Percentiles rank a stretch among this genome's conserved stretches.
Evolutionary conservation across 2,797 vertebrate genomes (phyloP).

Genomic region (Chelon labrosus): DNA sequence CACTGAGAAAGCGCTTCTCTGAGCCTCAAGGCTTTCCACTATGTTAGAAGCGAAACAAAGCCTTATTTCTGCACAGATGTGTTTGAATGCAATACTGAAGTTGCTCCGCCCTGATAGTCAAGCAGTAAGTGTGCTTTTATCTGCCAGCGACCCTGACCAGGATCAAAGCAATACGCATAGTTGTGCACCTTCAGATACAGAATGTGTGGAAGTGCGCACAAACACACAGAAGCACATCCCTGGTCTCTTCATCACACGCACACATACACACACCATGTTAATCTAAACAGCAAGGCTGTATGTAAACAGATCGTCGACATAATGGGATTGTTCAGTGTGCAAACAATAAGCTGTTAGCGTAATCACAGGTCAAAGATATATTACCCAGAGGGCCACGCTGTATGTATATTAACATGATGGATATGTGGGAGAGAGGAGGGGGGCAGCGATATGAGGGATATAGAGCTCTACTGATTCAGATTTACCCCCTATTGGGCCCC

Average conservation of each 20-base stretch:
- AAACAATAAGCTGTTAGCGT: conserved; percentile 86
- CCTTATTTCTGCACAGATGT: conserved; percentile 39
- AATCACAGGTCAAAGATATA: conserved; percentile 85
- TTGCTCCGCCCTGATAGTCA: conserved; percentile 30
- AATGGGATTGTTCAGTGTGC: conserved; percentile 86
- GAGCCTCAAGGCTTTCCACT: conserved; percentile 54
- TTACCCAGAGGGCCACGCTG: conserved; percentile 78
- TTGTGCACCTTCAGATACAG: conserved; percentile 23
- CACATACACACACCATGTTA: conserved; percentile 53
- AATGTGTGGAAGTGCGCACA: conserved; percentile 37
- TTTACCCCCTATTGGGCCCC: conserved; percentile 78
- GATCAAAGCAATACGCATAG: conserved; percentile 29
- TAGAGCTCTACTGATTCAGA: conserved; percentile 77
- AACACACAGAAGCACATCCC: conserved; percentile 33
- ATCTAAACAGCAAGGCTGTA: conserved; percentile 81
- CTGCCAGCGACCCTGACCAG: conserved; percentile 48
- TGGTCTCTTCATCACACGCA: conserved; percentile 24
- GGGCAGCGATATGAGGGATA: conserved; percentile 64
- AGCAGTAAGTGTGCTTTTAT: conserved; percentile 21
- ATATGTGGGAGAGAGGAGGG: conserved; percentile 72
- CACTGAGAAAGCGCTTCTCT: conserved; percentile 51
- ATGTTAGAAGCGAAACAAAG: conserved; percentile 64
- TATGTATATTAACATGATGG: conserved; percentile 84
- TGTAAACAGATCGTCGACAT: conserved; percentile 83
- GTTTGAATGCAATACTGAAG: conserved; percentile 23